Evolutionary conservation across 92 coral and sea anemone genomes (phyloP).

Genomic region (Parazoanthus swiftii): DNA sequence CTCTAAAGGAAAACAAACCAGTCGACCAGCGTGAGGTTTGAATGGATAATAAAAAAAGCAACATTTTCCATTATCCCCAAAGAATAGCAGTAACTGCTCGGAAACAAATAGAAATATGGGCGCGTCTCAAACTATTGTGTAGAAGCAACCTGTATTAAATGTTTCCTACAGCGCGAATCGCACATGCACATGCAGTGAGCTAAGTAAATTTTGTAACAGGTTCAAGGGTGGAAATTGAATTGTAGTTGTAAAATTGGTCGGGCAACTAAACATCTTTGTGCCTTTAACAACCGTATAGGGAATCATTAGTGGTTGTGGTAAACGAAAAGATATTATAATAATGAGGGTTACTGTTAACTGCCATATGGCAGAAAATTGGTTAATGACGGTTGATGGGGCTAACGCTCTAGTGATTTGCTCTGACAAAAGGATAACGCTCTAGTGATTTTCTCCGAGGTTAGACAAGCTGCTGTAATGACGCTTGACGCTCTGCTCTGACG

Average conservation of each 20-base stretch:
- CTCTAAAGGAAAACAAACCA: neutral
- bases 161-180: neutral
- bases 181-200: neutral
- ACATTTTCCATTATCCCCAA: neutral
- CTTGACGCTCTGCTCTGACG: too few relatives aligned
- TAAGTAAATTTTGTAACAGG: neutral
- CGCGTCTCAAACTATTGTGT: neutral
- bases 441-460: too few relatives aligned
- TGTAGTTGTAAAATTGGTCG: neutral
- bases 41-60: neutral
- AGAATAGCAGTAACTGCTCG: neutral
- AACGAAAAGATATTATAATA: too few relatives aligned
- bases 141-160: neutral
- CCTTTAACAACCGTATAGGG: too few relatives aligned
- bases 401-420: too few relatives aligned
- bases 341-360: too few relatives aligned
- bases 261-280: neutral
- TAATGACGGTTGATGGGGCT: too few relatives aligned
- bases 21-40: neutral
- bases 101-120: neutral
- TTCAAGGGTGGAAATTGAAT: neutral
- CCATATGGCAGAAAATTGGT: too few relatives aligned
- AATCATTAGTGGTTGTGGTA: too few relatives aligned
- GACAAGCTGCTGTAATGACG: too few relatives aligned
- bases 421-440: too few relatives aligned